Evolutionary conservation across 2,113 vertebrate species (phyloP), one percentile per base, ranked within the genome.

Genomic region (Heterochromis multidens): DNA sequence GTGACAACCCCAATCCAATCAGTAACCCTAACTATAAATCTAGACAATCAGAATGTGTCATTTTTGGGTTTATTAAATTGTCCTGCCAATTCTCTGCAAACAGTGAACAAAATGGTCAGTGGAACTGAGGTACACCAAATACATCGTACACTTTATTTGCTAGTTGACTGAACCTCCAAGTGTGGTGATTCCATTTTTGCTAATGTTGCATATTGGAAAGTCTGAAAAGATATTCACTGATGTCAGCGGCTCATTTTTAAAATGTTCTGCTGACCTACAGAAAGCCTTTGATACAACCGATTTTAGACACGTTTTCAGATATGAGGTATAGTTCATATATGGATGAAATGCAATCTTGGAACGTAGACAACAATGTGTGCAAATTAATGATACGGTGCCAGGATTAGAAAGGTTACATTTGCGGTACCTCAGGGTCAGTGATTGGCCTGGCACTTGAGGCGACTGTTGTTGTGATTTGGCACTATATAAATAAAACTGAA

Each of bases 281-380:
- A 43, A 67, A 67, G 63, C 43, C 35, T 67, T 25, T 67, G 63
- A 43, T 25, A 40, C 62, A 67, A 67, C 62, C 16, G 62, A 67
- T 25, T 65, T 40, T 9, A 67, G n/a, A 16, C 31, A 31, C 3
- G 13, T 43, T 0, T 67, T 67, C 35, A 25, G 35, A 65, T 3
- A 23, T 12, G 62, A 65, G 62, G 21, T 23, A 16, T 2, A 8
- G 4, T 21, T 65, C 1, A 7, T 12, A 40, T 65, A 4, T 40
- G 35, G 62, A 0, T 65, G 62, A 23, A 0, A 65, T 0, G 1
- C 35, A 25, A 40, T n/a, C 62, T 16, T 40, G 62, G 35, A 65
- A 25, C 33, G 7, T 40, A 5, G 33, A 65, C 33, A 65, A 13
- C 35, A 40, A n/a, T n/a, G n/a, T n/a, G n/a, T n/a, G 62, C 8